Percentiles rank a stretch among this genome's conserved stretches.
These are phyloP conservation scores for Oreochromis aureus DNA, from an alignment of 2,113 vertebrate species.

Conservation along the genomic window DNA sequence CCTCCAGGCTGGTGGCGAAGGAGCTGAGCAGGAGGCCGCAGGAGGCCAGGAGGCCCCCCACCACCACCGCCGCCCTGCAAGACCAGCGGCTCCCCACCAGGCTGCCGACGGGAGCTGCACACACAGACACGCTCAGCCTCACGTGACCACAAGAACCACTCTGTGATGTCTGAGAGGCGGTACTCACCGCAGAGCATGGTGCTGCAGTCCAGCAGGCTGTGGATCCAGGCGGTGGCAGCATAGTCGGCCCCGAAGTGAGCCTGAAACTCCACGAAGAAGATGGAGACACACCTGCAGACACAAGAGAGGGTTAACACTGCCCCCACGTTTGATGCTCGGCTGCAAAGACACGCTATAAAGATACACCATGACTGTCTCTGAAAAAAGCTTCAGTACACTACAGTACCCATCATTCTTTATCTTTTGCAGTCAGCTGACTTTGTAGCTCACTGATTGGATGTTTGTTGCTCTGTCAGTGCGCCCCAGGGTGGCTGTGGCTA, in stretches of 20 bases:
- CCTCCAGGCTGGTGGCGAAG: slow-evolving; percentile 83
- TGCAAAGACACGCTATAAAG: not conserved
- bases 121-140: not conserved
- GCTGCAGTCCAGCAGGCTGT: slow-evolving; percentile 90
- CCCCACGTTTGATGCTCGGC: accelerated
- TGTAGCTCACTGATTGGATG: not conserved
- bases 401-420: not conserved
- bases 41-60: slow-evolving; percentile 86
- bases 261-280: slow-evolving; percentile 97
- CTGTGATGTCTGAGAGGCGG: not conserved
- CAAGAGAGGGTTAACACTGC: not conserved
- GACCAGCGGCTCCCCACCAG: slow-evolving; percentile 86
- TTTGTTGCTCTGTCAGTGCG: not conserved
- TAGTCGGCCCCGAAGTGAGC: slow-evolving; percentile 86
- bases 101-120: slow-evolving; percentile 85
- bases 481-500: too few species aligned
- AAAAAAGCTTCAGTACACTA: not conserved
- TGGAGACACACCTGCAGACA: slow-evolving; percentile 84
- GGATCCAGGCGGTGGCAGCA: slow-evolving; percentile 90
- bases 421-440: not conserved
- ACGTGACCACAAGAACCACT: not conserved
- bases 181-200: slow-evolving; percentile 93
- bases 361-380: not conserved
- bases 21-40: slow-evolving; percentile 86
- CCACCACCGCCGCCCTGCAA: slow-evolving; percentile 84